These are phyloP conservation scores for Capreolus pygargus DNA, from an alignment of 2,113 vertebrate genomes.

Conservation along the genomic window DNA sequence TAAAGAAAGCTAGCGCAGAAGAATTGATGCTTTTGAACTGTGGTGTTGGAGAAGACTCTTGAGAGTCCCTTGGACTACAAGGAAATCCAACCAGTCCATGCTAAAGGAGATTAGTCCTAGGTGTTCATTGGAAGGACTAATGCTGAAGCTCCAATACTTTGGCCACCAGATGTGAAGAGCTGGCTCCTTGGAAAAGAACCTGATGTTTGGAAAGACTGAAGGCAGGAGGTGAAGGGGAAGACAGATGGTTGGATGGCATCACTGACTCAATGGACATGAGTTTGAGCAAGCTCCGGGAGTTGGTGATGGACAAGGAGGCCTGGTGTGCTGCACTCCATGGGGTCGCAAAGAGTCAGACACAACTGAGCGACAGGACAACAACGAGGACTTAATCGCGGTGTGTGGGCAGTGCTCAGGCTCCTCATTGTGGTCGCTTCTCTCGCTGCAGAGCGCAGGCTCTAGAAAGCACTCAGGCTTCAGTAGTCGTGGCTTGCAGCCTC, in stretches of 20 bases:
- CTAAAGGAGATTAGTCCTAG: not conserved
- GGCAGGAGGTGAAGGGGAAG: not conserved
- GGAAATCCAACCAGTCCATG: not conserved
- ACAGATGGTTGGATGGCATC: not conserved
- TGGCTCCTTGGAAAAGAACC: not conserved
- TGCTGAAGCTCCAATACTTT: not conserved
- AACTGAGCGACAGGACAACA: not conserved
- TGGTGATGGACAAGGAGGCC: not conserved
- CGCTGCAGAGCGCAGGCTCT: rapidly evolving
- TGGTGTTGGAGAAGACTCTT: not conserved
- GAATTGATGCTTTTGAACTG: not conserved
- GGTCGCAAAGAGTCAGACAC: not conserved
- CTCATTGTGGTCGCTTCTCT: not conserved
- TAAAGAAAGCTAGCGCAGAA: not conserved
- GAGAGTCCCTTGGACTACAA: not conserved
- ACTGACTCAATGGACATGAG: not conserved
- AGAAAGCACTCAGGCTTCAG: not conserved
- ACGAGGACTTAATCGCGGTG: rapidly evolving
- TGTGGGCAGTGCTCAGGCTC: not conserved
- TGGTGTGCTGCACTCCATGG: not conserved
- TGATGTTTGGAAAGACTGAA: not conserved
- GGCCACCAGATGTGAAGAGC: not conserved
- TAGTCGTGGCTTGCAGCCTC: not conserved
- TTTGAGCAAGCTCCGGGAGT: not conserved
- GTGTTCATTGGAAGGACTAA: not conserved